Evolutionary conservation across 2,797 vertebrate species (phyloP).

Genomic region (Saxicola maurus): DNA sequence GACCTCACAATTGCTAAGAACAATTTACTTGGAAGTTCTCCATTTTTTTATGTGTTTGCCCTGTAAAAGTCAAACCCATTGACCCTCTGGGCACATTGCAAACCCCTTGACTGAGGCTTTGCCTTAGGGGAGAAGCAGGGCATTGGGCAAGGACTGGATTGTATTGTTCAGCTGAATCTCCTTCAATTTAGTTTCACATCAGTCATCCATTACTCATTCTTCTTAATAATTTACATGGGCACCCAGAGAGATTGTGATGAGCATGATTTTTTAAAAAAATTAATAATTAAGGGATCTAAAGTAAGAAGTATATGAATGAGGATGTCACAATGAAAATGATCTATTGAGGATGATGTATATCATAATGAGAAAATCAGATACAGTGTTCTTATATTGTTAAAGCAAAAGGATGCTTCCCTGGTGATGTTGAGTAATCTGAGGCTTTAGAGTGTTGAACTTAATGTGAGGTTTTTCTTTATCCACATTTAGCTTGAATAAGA

Average conservation of each 20-base stretch:
- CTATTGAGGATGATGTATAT: neutral
- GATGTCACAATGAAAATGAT: neutral
- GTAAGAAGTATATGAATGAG: neutral
- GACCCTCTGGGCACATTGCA: neutral
- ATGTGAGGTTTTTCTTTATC: neutral
- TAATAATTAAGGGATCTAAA: neutral
- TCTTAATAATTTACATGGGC: slow-evolving; percentile 18
- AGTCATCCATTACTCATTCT: neutral
- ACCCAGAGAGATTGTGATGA: neutral
- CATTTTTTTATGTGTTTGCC: neutral
- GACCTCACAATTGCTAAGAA: neutral
- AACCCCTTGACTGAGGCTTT: neutral
- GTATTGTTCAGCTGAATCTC: neutral
- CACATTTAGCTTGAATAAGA: neutral
- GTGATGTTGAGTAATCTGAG: neutral
- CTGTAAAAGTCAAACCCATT: neutral
- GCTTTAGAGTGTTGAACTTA: neutral
- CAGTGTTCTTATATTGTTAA: neutral
- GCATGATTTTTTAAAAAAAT: neutral
- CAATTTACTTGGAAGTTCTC: neutral
- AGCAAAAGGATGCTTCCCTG: neutral
- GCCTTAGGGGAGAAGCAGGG: neutral
- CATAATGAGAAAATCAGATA: neutral
- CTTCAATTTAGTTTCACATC: slow-evolving; percentile 7
- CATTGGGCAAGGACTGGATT: neutral